Evolutionary conservation across 2,797 vertebrate species (phyloP).

Genomic region (Loris lydekkerianus): DNA sequence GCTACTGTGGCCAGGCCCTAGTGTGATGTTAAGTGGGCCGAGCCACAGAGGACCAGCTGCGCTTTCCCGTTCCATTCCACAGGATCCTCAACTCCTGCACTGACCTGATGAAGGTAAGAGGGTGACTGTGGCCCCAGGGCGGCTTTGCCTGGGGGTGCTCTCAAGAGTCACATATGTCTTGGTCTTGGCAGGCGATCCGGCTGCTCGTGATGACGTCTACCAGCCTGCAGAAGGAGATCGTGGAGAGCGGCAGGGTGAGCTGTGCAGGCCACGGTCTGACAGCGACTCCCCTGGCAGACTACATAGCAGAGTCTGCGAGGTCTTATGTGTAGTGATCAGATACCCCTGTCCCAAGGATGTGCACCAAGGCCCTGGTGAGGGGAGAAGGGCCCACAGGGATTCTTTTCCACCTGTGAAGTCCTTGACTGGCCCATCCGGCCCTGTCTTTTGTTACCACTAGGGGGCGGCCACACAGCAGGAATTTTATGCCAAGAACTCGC

Average conservation of each 20-base stretch:
- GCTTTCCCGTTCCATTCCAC: not conserved
- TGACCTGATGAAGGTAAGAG: conserved; percentile 97
- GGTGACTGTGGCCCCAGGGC: rapidly evolving
- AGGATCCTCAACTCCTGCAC: conserved; percentile 98
- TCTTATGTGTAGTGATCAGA: not conserved
- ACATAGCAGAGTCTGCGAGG: not conserved
- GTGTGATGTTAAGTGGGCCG: not conserved
- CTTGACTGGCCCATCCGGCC: not conserved
- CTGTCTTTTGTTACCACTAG: conserved; percentile 86
- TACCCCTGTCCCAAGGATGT: rapidly evolving
- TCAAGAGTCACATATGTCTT: not conserved
- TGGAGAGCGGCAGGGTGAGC: conserved; percentile 95
- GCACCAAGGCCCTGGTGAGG: not conserved
- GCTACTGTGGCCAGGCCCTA: not conserved
- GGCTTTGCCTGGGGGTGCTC: not conserved
- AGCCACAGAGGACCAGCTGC: not conserved
- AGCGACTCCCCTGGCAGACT: not conserved
- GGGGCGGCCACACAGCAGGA: conserved; percentile 96
- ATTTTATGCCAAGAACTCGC: conserved; percentile 98
- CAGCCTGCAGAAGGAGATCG: conserved; percentile 97
- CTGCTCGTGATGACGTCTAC: conserved; percentile 95
- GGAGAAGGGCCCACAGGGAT: no score
- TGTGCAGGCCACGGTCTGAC: rapidly evolving
- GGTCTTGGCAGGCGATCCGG: conserved; percentile 93
- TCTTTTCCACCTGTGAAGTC: not conserved